phyloP scores from a whole-genome alignment of 2,888 invertebrate species.

The Galerucella calmariensis region DNA sequence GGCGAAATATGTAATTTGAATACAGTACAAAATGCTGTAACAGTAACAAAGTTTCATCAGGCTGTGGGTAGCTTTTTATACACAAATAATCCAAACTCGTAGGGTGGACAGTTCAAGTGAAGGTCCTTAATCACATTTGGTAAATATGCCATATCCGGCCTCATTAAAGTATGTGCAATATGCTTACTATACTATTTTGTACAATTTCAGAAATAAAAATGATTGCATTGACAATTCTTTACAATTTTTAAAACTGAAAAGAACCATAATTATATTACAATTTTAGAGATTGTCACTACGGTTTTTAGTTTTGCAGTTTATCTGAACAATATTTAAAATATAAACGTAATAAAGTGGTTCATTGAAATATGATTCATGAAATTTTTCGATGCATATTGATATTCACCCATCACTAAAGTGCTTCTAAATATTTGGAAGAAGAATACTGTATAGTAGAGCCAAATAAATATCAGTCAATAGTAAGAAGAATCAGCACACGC shows the following conservation, averaged over 20 bases:
- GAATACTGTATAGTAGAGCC: no score
- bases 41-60: no score
- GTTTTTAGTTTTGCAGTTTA: constrained; percentile 28
- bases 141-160: neutral
- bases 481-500: no score
- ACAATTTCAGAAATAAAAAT: constrained; percentile 35
- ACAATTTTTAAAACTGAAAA: constrained; percentile 20
- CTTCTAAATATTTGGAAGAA: no score
- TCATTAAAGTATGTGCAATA: constrained; percentile 17
- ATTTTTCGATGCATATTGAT: neutral
- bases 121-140: neutral
- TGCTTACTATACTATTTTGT: constrained; percentile 31
- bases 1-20: no score
- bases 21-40: no score
- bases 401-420: neutral
- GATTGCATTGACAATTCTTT: constrained; percentile 27
- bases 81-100: no score
- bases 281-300: constrained; percentile 35
- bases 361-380: neutral
- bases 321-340: constrained; percentile 20
- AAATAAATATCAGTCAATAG: no score
- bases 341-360: neutral
- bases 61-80: no score
- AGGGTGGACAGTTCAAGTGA: neutral
- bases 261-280: constrained; percentile 7